A percentile compares a stretch with the other conserved stretches of the same genome.
phyloP scores from a whole-genome alignment of 1,140 invertebrate species.

The Chrysoperla carnea region DNA sequence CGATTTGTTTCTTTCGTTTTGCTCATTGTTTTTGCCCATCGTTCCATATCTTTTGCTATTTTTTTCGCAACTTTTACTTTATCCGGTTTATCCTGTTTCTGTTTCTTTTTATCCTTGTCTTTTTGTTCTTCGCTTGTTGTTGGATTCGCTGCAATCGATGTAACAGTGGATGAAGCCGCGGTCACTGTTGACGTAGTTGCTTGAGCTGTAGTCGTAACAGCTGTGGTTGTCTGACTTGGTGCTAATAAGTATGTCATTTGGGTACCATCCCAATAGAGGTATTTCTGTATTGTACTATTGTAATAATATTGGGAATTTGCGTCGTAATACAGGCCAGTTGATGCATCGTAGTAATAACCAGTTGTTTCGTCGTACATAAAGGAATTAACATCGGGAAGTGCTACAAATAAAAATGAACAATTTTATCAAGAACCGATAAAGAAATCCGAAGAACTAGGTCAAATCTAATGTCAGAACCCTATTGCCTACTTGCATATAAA shows the following conservation, averaged over 20 bases:
- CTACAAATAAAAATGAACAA: conserved; percentile 26
- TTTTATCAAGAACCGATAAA: conserved; percentile 1
- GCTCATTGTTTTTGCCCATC: conserved; percentile 93
- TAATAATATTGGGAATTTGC: conserved; percentile 86
- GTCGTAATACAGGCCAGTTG: conserved; percentile 90
- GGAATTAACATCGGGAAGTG: conserved; percentile 70
- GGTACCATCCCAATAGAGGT: conserved; percentile 86
- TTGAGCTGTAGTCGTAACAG: conserved; percentile 6
- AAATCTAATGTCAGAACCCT: too few species aligned
- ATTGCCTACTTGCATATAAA: too few species aligned
- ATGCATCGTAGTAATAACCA: conserved; percentile 91
- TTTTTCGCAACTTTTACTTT: conserved; percentile 96
- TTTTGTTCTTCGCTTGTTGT: conserved; percentile 14
- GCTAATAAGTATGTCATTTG: conserved; percentile 67
- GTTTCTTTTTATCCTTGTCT: conserved; percentile 31
- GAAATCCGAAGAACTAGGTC: neutral
- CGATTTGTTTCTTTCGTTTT: conserved; percentile 75
- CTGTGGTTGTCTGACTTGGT: conserved; percentile 20
- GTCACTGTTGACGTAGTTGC: conserved; percentile 6
- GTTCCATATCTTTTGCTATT: conserved; percentile 73
- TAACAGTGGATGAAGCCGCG: conserved; percentile 15
- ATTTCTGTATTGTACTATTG: conserved; percentile 77
- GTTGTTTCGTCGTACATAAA: conserved; percentile 92
- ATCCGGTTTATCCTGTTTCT: conserved; percentile 53
- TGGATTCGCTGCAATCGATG: conserved; percentile 10